phyloP scores from a whole-genome alignment of 2,797 vertebrate genomes.

The Hippoglossus hippoglossus region DNA sequence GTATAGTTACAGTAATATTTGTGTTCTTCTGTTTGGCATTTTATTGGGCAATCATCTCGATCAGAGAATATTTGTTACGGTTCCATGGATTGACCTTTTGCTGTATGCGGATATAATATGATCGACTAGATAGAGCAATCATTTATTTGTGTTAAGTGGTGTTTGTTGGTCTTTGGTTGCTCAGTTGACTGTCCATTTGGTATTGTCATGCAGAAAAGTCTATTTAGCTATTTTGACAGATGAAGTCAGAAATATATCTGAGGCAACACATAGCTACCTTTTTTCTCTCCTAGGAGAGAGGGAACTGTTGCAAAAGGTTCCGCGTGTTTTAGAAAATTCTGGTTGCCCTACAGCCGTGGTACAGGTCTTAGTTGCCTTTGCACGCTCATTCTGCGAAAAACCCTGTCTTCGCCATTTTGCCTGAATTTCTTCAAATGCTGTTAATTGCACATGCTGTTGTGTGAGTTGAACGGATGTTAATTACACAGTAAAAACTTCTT shows the following conservation, averaged over 20 bases:
- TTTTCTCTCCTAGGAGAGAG: constrained; percentile 40
- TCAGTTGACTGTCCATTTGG: constrained; percentile 24
- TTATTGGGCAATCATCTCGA: constrained; percentile 26
- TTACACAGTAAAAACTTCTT: constrained; percentile 62
- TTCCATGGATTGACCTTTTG: constrained; percentile 33
- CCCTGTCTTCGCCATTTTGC: constrained; percentile 19
- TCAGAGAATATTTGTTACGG: constrained; percentile 23
- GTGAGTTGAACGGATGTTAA: constrained; percentile 22
- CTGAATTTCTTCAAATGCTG: constrained; percentile 19
- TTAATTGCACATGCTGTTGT: constrained; percentile 7
- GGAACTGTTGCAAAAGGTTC: constrained; percentile 47
- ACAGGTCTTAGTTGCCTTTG: constrained; percentile 43
- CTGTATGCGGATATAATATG: constrained; percentile 7
- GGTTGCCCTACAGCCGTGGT: constrained; percentile 27
- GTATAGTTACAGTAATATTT: constrained; percentile 12
- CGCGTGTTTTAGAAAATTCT: constrained; percentile 51
- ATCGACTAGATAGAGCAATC: constrained; percentile 2
- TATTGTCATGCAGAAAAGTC: constrained; percentile 37
- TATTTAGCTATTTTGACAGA: constrained; percentile 52
- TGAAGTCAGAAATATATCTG: constrained; percentile 55
- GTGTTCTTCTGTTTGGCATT: constrained; percentile 9
- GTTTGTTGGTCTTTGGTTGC: constrained; percentile 13
- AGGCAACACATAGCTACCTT: constrained; percentile 53
- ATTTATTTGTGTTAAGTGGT: constrained; percentile 21
- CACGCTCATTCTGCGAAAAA: constrained; percentile 24